Percentiles rank a stretch among this genome's conserved stretches.
These are phyloP conservation scores for Lithobates pipiens DNA, from an alignment of 2,797 vertebrate genomes.

Conservation along the genomic window DNA sequence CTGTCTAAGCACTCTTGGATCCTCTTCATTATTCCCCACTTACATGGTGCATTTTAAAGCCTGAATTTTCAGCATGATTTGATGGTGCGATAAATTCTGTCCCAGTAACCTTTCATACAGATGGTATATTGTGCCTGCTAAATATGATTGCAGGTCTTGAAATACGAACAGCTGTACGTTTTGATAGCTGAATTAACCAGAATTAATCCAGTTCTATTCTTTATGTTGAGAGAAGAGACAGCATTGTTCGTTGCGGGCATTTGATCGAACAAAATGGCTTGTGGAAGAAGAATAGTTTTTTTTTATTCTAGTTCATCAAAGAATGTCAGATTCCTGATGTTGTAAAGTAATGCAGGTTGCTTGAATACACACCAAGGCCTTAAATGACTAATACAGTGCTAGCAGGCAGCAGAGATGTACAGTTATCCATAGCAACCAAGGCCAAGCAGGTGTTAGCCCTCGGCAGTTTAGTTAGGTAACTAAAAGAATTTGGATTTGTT, in stretches of 20 bases:
- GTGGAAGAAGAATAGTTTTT: constrained; percentile 9
- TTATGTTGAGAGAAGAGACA: background rate
- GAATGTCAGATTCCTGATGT: background rate
- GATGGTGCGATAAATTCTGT: constrained; percentile 7
- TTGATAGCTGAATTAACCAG: background rate
- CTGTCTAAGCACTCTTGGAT: constrained; percentile 35
- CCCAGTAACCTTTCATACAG: constrained; percentile 30
- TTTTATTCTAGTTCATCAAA: no score
- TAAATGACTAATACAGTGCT: background rate
- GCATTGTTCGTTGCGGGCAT: background rate
- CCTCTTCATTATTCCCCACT: constrained; percentile 36
- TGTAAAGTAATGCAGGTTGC: no score
- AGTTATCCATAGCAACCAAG: background rate
- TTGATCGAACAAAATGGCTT: background rate
- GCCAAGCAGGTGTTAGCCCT: background rate
- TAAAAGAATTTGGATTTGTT: no score
- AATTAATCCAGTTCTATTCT: background rate
- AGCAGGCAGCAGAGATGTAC: background rate
- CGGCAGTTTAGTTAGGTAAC: no score
- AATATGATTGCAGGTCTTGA: constrained; percentile 28
- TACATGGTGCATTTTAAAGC: constrained; percentile 8
- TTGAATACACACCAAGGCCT: background rate
- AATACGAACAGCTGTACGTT: constrained; percentile 25
- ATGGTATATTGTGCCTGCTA: constrained; percentile 21
- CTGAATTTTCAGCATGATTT: constrained; percentile 8